Percentiles rank a stretch among this genome's conserved stretches.
phyloP scores from a whole-genome alignment of 2,113 vertebrate species.

The Tychaedon coryphoeus region DNA sequence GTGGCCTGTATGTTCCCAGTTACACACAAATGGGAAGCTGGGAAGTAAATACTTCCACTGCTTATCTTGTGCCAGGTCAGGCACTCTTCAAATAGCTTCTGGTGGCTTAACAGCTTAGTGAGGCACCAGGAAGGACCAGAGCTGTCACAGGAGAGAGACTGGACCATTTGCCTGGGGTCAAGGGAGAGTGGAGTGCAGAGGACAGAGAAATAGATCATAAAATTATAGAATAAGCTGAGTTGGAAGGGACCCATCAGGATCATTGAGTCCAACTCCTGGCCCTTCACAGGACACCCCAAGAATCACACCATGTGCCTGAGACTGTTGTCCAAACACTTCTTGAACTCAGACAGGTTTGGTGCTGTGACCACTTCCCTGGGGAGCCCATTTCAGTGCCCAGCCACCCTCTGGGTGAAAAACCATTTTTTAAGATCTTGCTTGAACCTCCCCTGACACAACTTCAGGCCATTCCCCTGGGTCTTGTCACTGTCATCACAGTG shows the following conservation, averaged over 20 bases:
- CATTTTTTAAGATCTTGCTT: background rate
- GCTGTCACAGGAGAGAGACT: background rate
- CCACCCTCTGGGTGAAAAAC: background rate
- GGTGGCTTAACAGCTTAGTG: background rate
- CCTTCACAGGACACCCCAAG: too few species aligned
- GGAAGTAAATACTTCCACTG: background rate
- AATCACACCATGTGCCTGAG: too few species aligned
- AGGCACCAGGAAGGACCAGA: background rate
- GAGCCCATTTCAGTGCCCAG: background rate
- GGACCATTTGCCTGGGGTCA: background rate
- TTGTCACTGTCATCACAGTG: background rate
- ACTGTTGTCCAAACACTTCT: background rate
- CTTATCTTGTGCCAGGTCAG: background rate
- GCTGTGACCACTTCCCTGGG: background rate
- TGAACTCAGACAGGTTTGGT: background rate
- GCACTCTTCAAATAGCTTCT: background rate
- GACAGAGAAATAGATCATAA: background rate
- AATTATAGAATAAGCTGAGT: background rate
- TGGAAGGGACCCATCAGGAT: background rate
- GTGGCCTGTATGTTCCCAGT: background rate
- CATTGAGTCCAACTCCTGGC: rapidly evolving
- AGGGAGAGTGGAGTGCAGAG: background rate
- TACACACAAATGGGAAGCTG: background rate
- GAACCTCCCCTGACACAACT: background rate
- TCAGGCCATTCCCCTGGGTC: background rate